Conservation (phyloP, 64 coral and sea anemone genomes). For the Stichodactyla mertensii region DNA sequence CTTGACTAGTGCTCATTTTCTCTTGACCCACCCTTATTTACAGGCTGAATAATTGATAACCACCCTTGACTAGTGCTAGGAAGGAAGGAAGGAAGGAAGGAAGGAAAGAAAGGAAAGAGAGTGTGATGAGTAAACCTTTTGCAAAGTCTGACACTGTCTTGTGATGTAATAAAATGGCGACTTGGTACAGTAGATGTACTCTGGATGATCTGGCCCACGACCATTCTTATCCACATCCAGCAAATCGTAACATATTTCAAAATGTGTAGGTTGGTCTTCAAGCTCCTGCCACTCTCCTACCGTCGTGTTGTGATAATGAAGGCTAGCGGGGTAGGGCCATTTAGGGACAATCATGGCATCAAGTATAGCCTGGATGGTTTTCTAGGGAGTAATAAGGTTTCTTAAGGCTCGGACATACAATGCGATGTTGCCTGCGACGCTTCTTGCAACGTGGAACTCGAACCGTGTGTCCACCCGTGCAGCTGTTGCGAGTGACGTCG, state of each 20-base stretch:
- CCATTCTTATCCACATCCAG: constrained; percentile 37
- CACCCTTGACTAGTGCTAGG: too few relatives aligned
- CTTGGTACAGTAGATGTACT: constrained; percentile 30
- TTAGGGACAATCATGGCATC: constrained; percentile 48
- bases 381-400: neutral
- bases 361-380: constrained; percentile 45
- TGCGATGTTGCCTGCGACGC: too few relatives aligned
- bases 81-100: too few relatives aligned
- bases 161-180: constrained; percentile 44
- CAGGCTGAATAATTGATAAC: too few relatives aligned
- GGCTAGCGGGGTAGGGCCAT: constrained; percentile 49
- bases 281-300: constrained; percentile 35
- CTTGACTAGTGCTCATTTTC: too few relatives aligned
- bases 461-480: too few relatives aligned
- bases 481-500: too few relatives aligned
- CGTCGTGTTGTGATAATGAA: constrained; percentile 29
- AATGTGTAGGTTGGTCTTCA: constrained; percentile 51
- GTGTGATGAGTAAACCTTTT: constrained; percentile 14
- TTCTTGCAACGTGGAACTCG: too few relatives aligned
- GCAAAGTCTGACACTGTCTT: constrained; percentile 24
- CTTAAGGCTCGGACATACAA: neutral
- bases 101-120: too few relatives aligned
- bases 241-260: constrained; percentile 44
- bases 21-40: too few relatives aligned
- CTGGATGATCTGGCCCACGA: constrained; percentile 23